phyloP scores from a whole-genome alignment of 2,888 invertebrate species.

The Acanthosepion esculentum region DNA sequence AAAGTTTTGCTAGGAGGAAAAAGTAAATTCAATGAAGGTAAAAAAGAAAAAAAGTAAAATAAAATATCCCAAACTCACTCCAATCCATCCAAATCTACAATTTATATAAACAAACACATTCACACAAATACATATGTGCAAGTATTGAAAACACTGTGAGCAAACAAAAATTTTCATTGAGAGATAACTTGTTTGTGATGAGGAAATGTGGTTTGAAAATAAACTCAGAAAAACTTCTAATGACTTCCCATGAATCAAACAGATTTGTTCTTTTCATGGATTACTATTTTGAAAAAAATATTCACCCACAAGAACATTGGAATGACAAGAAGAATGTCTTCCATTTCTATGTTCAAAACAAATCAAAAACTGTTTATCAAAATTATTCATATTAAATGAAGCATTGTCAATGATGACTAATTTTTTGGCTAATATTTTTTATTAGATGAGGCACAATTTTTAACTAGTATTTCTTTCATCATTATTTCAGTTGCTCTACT shows the following conservation, averaged over 20 bases:
- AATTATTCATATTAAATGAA: too few species aligned
- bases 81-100: not conserved
- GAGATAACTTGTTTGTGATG: not conserved
- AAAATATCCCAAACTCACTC: not conserved
- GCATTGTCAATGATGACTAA: too few species aligned
- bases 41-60: not conserved
- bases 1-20: not conserved
- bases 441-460: too few species aligned
- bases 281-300: too few species aligned
- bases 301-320: not conserved
- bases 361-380: too few species aligned
- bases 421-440: too few species aligned
- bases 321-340: not conserved
- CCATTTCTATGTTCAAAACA: too few species aligned
- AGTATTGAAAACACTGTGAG: not conserved
- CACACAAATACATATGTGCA: not conserved
- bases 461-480: too few species aligned
- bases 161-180: not conserved
- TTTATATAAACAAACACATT: not conserved
- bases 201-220: not conserved
- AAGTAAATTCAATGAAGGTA: too few species aligned
- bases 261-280: not conserved
- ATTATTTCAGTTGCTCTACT: too few species aligned
- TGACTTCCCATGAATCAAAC: not conserved
- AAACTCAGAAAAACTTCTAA: not conserved